phyloP scores from a whole-genome alignment of 2,888 invertebrate genomes.

The Odontothrips loti region DNA sequence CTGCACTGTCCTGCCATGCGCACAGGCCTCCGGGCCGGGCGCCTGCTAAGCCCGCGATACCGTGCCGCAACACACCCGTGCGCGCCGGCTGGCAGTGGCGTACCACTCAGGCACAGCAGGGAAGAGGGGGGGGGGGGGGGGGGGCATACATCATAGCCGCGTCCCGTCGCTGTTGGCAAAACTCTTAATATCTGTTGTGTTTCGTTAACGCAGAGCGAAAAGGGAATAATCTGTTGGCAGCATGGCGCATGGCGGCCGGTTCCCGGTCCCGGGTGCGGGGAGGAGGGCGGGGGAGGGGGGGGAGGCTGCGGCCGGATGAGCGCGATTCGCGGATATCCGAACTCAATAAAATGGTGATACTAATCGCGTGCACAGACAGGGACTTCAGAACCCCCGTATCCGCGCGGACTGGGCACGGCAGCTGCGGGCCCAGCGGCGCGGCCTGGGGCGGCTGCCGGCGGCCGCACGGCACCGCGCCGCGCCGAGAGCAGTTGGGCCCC shows the following conservation, averaged over 20 bases:
- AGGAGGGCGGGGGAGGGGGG: not conserved
- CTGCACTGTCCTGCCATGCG: too few species aligned
- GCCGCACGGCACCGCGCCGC: too few species aligned
- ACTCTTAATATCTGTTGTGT: too few species aligned
- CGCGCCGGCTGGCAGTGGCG: not conserved
- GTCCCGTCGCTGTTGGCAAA: too few species aligned
- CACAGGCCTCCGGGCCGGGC: too few species aligned
- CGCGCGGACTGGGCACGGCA: too few species aligned
- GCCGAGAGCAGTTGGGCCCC: too few species aligned
- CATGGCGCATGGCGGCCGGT: not conserved
- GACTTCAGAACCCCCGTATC: too few species aligned
- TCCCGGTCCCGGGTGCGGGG: not conserved
- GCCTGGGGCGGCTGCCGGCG: too few species aligned
- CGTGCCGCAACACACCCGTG: not conserved
- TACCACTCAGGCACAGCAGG: not conserved
- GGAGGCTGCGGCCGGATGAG: not conserved
- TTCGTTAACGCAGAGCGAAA: too few species aligned
- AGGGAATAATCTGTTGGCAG: not conserved
- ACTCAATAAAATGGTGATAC: not conserved
- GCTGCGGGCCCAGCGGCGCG: too few species aligned
- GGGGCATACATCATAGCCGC: too few species aligned
- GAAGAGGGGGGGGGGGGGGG: not conserved
- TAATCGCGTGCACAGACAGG: not conserved
- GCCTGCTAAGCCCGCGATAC: constrained; percentile 15
- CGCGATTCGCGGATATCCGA: not conserved